These are phyloP conservation scores for Chelon auratus DNA, from an alignment of 2,797 vertebrate genomes.

Conservation along the genomic window DNA sequence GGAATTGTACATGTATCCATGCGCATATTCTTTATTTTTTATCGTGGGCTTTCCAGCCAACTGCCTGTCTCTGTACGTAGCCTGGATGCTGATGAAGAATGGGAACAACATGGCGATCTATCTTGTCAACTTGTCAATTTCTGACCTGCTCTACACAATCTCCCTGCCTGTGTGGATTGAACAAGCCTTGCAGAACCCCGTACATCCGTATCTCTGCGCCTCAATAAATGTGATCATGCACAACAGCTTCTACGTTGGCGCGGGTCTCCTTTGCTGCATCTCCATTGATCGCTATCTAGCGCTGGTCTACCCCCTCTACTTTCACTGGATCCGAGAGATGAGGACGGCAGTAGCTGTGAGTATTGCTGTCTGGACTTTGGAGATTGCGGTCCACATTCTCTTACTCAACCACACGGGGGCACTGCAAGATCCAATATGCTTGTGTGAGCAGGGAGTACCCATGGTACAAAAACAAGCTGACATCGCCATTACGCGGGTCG, in stretches of 20 bases:
- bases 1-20: too few species aligned
- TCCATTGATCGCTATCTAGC: conserved; percentile 69
- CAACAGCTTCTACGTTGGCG: conserved; percentile 77
- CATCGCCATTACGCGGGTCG: conserved; percentile 19
- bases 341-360: conserved; percentile 48
- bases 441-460: conserved; percentile 31
- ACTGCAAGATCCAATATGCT: neutral
- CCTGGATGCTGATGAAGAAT: conserved; percentile 55
- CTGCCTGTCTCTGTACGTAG: conserved; percentile 65
- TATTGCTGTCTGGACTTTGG: conserved; percentile 55
- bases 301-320: conserved; percentile 67
- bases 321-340: conserved; percentile 53
- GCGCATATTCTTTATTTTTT: too few species aligned
- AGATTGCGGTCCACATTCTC: conserved; percentile 47
- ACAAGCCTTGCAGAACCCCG: too few species aligned
- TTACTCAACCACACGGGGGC: neutral
- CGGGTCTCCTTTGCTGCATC: conserved; percentile 76
- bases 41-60: too few species aligned
- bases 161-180: too few species aligned
- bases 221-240: conserved; percentile 58
- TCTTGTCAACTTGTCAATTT: conserved; percentile 42
- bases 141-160: neutral
- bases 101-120: conserved; percentile 69
- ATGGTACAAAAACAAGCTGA: conserved; percentile 3
- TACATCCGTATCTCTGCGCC: conserved; percentile 40